phyloP scores from a whole-genome alignment of 2,888 invertebrate genomes.

The Adineta ricciae region DNA sequence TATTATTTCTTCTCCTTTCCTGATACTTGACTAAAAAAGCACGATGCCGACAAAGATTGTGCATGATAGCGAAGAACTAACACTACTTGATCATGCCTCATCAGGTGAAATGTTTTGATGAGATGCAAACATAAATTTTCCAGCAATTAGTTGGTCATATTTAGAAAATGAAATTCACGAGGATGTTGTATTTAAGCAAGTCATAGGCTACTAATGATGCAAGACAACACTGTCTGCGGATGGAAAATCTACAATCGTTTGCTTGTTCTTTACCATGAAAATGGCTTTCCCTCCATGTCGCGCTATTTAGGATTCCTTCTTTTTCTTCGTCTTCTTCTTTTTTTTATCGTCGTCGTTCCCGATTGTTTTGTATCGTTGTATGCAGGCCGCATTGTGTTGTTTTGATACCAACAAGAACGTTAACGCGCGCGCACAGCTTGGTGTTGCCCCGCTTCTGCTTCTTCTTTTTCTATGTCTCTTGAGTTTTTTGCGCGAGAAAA shows the following conservation, averaged over 20 bases:
- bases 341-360: neutral
- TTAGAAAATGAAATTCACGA: neutral
- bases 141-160: neutral
- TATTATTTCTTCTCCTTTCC: neutral
- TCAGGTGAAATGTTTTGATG: neutral
- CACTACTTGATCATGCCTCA: neutral
- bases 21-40: neutral
- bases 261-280: neutral
- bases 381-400: neutral
- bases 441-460: neutral
- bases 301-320: neutral
- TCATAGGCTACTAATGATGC: neutral
- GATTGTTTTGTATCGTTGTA: constrained; percentile 4
- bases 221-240: neutral
- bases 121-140: neutral
- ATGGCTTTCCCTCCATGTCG: neutral
- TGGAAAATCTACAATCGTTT: neutral
- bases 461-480: neutral
- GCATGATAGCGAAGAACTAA: neutral
- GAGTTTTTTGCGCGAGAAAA: neutral
- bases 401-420: neutral
- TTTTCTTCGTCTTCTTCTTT: neutral
- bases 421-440: neutral
- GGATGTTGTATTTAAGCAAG: neutral
- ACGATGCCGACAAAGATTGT: neutral